Evolutionary conservation across 1,140 invertebrate genomes (phyloP).

Genomic region (Steinernema feltiae): DNA sequence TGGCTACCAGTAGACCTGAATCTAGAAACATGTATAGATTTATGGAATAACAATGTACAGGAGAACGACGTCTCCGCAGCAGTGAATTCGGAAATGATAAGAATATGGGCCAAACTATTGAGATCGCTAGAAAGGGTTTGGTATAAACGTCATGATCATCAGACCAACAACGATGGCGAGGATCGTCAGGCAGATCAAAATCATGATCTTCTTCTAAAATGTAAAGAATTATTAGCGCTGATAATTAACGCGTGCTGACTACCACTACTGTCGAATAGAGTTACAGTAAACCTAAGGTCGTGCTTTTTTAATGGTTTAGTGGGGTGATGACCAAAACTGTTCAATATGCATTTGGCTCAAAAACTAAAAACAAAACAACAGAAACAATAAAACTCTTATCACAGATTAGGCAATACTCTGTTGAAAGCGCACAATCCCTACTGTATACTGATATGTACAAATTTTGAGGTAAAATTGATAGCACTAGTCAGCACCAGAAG

Average conservation of each 20-base stretch:
- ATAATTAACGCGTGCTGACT: no score
- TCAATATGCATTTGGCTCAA: neutral
- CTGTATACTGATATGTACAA: neutral
- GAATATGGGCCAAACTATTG: neutral
- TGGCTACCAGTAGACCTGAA: conserved; percentile 22
- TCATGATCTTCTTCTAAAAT: conserved; percentile 97
- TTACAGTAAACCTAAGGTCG: neutral
- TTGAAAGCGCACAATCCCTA: conserved; percentile 20
- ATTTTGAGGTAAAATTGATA: no score
- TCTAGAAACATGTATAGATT: neutral
- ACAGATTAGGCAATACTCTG: neutral
- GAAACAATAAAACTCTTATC: neutral
- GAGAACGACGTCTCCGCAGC: conserved; percentile 1
- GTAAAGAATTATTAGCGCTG: conserved; percentile 11
- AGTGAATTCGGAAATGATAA: neutral
- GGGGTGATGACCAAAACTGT: neutral
- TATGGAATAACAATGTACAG: conserved; percentile 10
- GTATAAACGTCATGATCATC: conserved; percentile 47
- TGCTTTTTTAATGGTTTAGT: no score
- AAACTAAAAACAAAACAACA: conserved; percentile 15
- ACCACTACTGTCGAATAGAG: conserved; percentile 22
- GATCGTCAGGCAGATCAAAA: conserved; percentile 87
- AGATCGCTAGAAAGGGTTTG: conserved; percentile 47
- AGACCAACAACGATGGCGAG: conserved; percentile 73
- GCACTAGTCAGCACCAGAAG: no score